These are phyloP conservation scores for Setipinna tenuifilis DNA, from an alignment of 2,797 vertebrate species.

Conservation along the genomic window DNA sequence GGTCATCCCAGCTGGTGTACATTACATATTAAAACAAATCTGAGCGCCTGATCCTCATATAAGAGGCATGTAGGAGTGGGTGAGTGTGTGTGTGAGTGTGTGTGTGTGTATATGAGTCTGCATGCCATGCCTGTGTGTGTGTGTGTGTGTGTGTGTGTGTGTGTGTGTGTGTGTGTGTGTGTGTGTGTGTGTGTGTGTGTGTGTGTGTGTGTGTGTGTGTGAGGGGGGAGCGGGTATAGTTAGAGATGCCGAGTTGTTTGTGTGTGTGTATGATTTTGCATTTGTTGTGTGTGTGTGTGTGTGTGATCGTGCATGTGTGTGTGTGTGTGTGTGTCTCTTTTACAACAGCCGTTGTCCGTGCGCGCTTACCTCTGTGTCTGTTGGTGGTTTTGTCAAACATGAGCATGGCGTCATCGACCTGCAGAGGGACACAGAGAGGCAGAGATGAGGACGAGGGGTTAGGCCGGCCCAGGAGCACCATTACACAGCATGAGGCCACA, in stretches of 20 bases:
- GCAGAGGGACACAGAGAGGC: conserved; percentile 67
- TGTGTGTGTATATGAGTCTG: background rate
- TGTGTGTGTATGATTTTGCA: background rate
- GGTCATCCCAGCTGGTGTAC: conserved; percentile 25
- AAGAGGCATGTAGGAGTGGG: background rate
- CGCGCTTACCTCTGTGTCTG: conserved; percentile 92
- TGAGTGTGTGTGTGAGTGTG: background rate
- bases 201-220: conserved; percentile 5
- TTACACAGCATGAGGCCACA: conserved; percentile 75
- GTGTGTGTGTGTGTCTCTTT: conserved; percentile 11
- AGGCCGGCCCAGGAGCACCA: too few relatives aligned
- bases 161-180: background rate
- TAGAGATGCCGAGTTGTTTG: too few relatives aligned
- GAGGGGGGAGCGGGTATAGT: too few relatives aligned
- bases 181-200: background rate
- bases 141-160: background rate
- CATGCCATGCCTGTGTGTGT: background rate
- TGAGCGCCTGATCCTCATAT: conserved; percentile 1
- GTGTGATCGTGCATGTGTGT: conserved; percentile 31
- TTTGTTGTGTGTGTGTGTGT: conserved; percentile 34
- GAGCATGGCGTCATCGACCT: conserved; percentile 99
- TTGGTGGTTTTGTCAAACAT: conserved; percentile 99
- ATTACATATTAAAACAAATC: conserved; percentile 28
- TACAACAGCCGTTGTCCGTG: background rate
- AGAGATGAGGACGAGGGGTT: conserved; percentile 64